Base-by-base conservation (phyloP, 2,797 vertebrate species). In the Atherinosoma microstoma region DNA sequence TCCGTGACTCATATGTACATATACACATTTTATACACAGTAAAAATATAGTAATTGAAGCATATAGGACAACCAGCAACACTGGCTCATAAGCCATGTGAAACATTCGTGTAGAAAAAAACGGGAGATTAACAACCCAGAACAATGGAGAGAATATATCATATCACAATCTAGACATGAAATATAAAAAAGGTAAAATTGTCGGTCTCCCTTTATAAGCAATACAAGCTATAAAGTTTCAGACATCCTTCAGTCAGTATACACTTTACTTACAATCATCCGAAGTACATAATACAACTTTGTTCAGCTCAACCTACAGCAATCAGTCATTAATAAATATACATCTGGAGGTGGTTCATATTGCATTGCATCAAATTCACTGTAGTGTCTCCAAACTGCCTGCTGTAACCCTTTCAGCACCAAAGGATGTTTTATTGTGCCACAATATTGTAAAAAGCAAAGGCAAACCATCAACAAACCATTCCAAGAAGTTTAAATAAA, bases 1-100 rank as follows among this genome's bases (percentile, higher is more conserved):
- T 95, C 86, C 57, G 93, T 95, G 94, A 94, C 92, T 92, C 77
- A 68, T 94, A 94, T 95, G 84, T 94, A 95, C 93, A 95, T 91
- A 92, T 93, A 87, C 83, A 94, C 86, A 93, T 87, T 92, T 92
- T 93, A 93, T 93, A 94, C 90, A 95, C 79, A 87, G 84, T 94
- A 94, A 93, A 95, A 95, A 95, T 93, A 95, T 93, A 94, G 89
- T 89, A 63, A 84, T 91, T 78, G 84, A 93, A 93, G 92, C 92
- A 87, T 88, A 91, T 80, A 85, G 66, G 76, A 92, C 84, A 80
- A 91, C 86, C 91, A 87, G 92, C 87, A 84, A 90, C 47, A 64
- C 54, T 71, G 83, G 87, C 90, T 89, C 56, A 20, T 66, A 58
- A 80, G 88, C 90, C 80, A 38, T 83, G 78, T 89, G 82, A 93